Evolutionary conservation across 1,140 invertebrate genomes (phyloP), one percentile per base, ranked within the genome.

Genomic region (Drosophila serrata): DNA sequence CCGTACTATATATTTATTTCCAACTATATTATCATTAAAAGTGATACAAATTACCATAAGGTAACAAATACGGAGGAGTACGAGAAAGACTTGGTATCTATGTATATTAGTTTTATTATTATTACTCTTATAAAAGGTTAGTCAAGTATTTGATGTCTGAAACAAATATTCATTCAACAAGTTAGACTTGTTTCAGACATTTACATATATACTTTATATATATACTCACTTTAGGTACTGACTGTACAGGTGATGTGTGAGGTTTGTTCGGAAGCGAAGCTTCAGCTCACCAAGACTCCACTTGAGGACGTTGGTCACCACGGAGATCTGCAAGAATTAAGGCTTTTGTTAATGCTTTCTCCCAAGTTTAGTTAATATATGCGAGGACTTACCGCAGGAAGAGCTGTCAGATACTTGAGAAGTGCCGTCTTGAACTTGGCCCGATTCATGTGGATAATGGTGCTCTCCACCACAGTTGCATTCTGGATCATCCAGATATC

Each of bases 401-500:
- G 95, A 24, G 96, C 95, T 59, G 95, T 94, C 67, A 97, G 94
- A 92, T 98, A 97, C 81, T 96, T 95, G 2, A 96, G 84, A 11
- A 99, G 92, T 53, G 97, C 94, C 70, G 94, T 95, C 86, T 95
- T 96, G 93, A 99, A 99, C 46, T 96, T 93, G 19, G 93, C 82
- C 76, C 94, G 94, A 93, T 99, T 95, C 95, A 97, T 97, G 72
- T 96, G 96, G 82, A 99, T 98, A 70, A 99, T 99, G 1, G 98
- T 96, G 93, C 98, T 97, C 95, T 99, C 98, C 82, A 99, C 96
- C 60, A 97, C 94, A 3, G 98, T 99, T 15, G 96, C 96, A 93
- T 97, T 97, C 81, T 97, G 96, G 75, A 99, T 99, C 94, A 99
- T 96, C 98, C 98, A 99, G 49, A 99, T 95, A 94, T 99, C 99